A percentile compares a stretch with the other conserved stretches of the same genome.
Conservation (phyloP, 2,888 invertebrate genomes). For the Ectropis crepuscularia region DNA sequence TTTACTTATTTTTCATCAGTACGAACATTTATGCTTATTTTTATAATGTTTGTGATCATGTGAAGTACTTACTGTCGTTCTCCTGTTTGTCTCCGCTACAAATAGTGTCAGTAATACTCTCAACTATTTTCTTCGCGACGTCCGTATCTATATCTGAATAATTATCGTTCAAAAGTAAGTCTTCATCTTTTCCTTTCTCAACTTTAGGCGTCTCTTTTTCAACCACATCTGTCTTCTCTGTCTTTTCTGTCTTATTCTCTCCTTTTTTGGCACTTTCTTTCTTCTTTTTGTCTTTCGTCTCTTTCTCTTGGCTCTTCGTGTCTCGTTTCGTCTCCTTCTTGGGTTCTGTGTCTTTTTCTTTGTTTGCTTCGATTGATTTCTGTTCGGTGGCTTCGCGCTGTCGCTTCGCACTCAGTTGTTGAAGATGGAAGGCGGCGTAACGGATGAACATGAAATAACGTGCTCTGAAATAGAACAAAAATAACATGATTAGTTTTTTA, state of each 20-base stretch:
- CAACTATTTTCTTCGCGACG: slow-evolving; percentile 96
- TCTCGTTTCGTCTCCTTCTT: slow-evolving; percentile 62
- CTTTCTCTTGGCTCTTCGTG: slow-evolving; percentile 68
- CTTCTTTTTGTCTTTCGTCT: slow-evolving; percentile 54
- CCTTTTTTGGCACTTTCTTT: slow-evolving; percentile 66
- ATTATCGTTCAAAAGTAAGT: slow-evolving; percentile 73
- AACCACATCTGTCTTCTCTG: slow-evolving; percentile 44
- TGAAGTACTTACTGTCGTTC: slow-evolving; percentile 84
- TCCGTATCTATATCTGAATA: slow-evolving; percentile 88
- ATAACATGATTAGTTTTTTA: neutral
- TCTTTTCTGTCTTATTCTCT: slow-evolving; percentile 46
- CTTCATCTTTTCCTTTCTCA: slow-evolving; percentile 64
- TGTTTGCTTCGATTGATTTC: slow-evolving; percentile 74
- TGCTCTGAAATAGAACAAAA: slow-evolving; percentile 72
- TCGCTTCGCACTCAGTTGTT: slow-evolving; percentile 91
- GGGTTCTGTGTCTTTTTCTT: slow-evolving; percentile 49
- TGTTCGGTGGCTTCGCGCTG: slow-evolving; percentile 72
- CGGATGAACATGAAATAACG: slow-evolving; percentile 98
- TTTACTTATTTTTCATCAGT: too few relatives aligned
- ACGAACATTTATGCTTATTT: too few relatives aligned
- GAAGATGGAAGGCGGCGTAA: slow-evolving; percentile 97
- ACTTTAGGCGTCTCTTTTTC: slow-evolving; percentile 41
- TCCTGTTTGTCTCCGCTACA: slow-evolving; percentile 89
- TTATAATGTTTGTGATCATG: too few relatives aligned
- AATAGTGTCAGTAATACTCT: slow-evolving; percentile 92